Base-by-base conservation (phyloP, 2,113 vertebrate species). In the Perccottus glenii region DNA sequence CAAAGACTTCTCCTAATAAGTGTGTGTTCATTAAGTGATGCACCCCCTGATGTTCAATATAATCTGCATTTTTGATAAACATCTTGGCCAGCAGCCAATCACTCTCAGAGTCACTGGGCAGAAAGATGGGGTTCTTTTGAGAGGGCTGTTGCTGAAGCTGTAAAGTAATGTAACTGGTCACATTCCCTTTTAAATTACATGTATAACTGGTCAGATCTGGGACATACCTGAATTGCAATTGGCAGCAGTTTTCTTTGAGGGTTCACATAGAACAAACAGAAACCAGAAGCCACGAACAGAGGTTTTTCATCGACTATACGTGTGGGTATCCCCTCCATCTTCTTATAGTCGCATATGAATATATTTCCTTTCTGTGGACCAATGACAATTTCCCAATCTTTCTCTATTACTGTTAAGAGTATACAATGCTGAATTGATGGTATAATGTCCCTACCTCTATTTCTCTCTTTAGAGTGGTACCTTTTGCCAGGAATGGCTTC, bases 391-490 rank as follows among this genome's bases (percentile, higher is more conserved):
- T 53, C 19, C 19, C 3, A 27, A 3, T 27, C 1, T 27, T 27
- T 27, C 19, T 27, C 19, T 27, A 27, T 27, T 27, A 27, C 19
- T 27, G 19, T 27, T 27, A 27, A 27, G 19, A 27, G 19, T 27
- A 27, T 27, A 3, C 19, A 27, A 27, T 27, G 19, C 19, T 27
- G 19, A 2, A 27, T 38, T 5, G n/a, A 14, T 15, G 35, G 5
- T 33, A 27, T 27, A 27, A 27, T 27, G 33, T 8, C 52, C 43
- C 27, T 72, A 96, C 96, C 94, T 95, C 71, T 0, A 95, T 81
- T 83, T 97, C 96, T 11, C 89, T 73, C 52, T 93, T 80, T 73
- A 98, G 79, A 0, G 92, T 91, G 91, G 84, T 82, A 86, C 93
- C 86, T 63, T 91, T 89, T 11, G 78, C 64, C 90, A 95, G 87